phyloP scores from a whole-genome alignment of 2,888 invertebrate species.

The Abscondita cerata region DNA sequence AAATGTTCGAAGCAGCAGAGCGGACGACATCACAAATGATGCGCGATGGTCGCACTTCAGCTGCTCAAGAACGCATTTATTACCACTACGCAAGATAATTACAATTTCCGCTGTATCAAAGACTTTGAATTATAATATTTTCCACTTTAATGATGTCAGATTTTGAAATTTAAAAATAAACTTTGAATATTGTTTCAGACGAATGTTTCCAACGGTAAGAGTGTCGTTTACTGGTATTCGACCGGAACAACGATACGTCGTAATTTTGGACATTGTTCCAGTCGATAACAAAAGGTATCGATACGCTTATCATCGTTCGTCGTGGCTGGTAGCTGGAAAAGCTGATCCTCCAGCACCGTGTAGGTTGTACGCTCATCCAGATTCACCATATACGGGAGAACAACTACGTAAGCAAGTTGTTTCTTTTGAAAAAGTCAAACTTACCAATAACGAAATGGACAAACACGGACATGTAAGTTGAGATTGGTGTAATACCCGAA shows the following conservation, averaged over 20 bases:
- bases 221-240: conserved; percentile 89
- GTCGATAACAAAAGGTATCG: conserved; percentile 96
- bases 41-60: conserved; percentile 57
- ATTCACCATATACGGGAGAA: conserved; percentile 94
- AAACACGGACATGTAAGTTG: conserved; percentile 89
- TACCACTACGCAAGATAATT: conserved; percentile 38
- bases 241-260: conserved; percentile 86
- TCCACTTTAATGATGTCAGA: conserved; percentile 19
- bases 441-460: conserved; percentile 98
- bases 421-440: conserved; percentile 97
- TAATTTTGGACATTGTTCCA: conserved; percentile 95
- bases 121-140: conserved; percentile 23
- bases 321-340: conserved; percentile 98
- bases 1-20: conserved; percentile 49
- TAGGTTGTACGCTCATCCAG: conserved; percentile 94
- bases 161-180: conserved; percentile 10
- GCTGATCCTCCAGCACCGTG: conserved; percentile 96
- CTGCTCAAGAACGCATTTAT: conserved; percentile 58
- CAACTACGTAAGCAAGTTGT: conserved; percentile 96
- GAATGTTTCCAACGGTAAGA: conserved; percentile 98
- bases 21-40: conserved; percentile 57
- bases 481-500: not conserved
- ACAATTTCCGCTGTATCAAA: conserved; percentile 34
- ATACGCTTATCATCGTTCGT: conserved; percentile 97
- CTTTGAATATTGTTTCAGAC: conserved; percentile 67